A percentile compares a stretch with the other conserved stretches of the same genome.
Evolutionary conservation across 1,140 invertebrate species (phyloP).

Genomic region (Bradynema listronoti): DNA sequence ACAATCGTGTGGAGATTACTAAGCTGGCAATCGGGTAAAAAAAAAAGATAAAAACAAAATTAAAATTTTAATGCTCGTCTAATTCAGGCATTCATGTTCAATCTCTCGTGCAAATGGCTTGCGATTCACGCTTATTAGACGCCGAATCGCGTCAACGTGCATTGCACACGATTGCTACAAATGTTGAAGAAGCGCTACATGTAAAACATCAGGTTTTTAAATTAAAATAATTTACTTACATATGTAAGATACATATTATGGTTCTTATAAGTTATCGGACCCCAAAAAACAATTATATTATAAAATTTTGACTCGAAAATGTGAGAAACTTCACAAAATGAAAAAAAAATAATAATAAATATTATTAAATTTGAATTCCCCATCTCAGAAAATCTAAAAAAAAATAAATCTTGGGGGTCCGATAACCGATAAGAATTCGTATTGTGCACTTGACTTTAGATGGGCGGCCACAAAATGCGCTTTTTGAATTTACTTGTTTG

Average conservation of each 20-base stretch:
- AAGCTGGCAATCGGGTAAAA: constrained; percentile 57
- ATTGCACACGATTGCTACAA: constrained; percentile 55
- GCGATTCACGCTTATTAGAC: constrained; percentile 53
- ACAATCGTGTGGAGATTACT: constrained; percentile 74
- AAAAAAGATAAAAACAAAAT: constrained; percentile 7
- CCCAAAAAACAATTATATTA: too few relatives aligned
- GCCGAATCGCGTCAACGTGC: constrained; percentile 50
- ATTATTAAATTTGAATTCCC: neutral
- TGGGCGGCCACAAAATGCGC: constrained; percentile 53
- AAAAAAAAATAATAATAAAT: too few relatives aligned
- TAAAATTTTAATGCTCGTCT: too few relatives aligned
- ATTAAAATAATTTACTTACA: too few relatives aligned
- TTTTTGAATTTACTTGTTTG: constrained; percentile 55
- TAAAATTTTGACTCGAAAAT: too few relatives aligned
- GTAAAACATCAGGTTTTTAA: constrained; percentile 57
- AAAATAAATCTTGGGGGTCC: neutral
- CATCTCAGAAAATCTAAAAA: neutral
- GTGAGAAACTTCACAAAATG: neutral
- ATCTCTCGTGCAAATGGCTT: constrained; percentile 57
- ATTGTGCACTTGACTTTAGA: constrained; percentile 30
- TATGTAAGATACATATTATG: too few relatives aligned
- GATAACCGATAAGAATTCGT: neutral
- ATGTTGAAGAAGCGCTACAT: constrained; percentile 57
- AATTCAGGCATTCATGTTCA: constrained; percentile 56
- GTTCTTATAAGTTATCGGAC: too few relatives aligned